A percentile compares a stretch with the other conserved stretches of the same genome.
phyloP scores from a whole-genome alignment of 1,140 invertebrate genomes.

The Bilobella aurantiaca region DNA sequence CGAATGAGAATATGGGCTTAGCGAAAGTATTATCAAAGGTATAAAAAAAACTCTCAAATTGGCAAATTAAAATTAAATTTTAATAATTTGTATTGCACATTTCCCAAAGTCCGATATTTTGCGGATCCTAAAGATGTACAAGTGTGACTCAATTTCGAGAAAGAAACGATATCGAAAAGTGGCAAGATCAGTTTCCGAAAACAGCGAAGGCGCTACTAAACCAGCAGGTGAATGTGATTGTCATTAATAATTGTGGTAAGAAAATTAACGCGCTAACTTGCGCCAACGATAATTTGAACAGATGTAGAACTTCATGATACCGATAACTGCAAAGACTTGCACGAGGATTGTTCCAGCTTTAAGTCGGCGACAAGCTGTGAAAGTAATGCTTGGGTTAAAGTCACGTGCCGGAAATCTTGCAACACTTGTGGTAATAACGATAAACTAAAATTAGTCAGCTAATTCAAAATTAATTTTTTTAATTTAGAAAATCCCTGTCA shows the following conservation, averaged over 20 bases:
- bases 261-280: not conserved
- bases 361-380: not conserved
- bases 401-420: not conserved
- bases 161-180: not conserved
- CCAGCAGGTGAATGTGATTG: not conserved
- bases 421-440: slow-evolving; percentile 9
- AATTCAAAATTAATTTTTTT: not conserved
- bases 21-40: slow-evolving; percentile 6
- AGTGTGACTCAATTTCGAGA: not conserved
- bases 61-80: not conserved
- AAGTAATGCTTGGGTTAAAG: slow-evolving; percentile 1
- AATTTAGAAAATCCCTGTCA: not conserved
- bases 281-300: not conserved
- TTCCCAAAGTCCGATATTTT: slow-evolving; percentile 4
- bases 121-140: slow-evolving; percentile 6
- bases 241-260: not conserved
- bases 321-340: not conserved
- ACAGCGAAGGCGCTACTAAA: not conserved
- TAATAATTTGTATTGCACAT: not conserved
- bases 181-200: not conserved
- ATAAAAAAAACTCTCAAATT: not conserved
- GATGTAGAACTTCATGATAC: not conserved
- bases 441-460: not conserved
- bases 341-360: not conserved
- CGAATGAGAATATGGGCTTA: slow-evolving; percentile 6